phyloP scores from a whole-genome alignment of 2,888 invertebrate genomes.

The Drosophila cracens region DNA sequence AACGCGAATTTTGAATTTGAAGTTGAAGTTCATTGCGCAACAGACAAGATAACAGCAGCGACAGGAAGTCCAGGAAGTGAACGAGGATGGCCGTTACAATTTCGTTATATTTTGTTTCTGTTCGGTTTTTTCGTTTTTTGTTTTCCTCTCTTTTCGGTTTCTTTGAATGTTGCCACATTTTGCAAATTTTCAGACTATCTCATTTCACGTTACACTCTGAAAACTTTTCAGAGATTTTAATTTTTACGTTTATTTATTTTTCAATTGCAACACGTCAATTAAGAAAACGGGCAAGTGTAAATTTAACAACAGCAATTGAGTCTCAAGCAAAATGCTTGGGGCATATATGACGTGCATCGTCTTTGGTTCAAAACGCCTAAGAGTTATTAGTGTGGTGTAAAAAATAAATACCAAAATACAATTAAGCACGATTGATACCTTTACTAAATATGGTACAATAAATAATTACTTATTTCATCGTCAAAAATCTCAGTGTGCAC shows the following conservation, averaged over 20 bases:
- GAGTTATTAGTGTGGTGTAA: not conserved
- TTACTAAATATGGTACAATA: not conserved
- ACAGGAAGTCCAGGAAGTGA: slow-evolving; percentile 24
- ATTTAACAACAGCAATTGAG: slow-evolving; percentile 47
- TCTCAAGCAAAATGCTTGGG: not conserved
- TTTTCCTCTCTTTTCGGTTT: slow-evolving; percentile 5
- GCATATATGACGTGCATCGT: not conserved
- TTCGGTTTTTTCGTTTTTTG: slow-evolving; percentile 4
- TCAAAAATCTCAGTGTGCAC: not conserved
- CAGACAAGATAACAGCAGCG: slow-evolving; percentile 28
- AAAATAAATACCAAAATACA: not conserved
- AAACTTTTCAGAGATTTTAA: slow-evolving; percentile 59
- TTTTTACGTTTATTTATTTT: slow-evolving; percentile 39
- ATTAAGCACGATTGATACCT: not conserved
- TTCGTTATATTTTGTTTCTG: not conserved
- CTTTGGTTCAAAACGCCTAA: not conserved
- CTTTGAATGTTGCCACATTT: slow-evolving; percentile 41
- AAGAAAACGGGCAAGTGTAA: slow-evolving; percentile 52
- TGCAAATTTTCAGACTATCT: slow-evolving; percentile 54
- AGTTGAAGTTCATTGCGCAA: slow-evolving; percentile 79
- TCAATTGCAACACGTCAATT: slow-evolving; percentile 67
- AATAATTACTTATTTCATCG: not conserved
- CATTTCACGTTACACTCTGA: slow-evolving; percentile 72
- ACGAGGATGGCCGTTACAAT: slow-evolving; percentile 45
- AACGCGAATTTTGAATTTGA: slow-evolving; percentile 37